Evolutionary conservation across 1,140 invertebrate genomes (phyloP).

Genomic region (Tetramorium simillimum): DNA sequence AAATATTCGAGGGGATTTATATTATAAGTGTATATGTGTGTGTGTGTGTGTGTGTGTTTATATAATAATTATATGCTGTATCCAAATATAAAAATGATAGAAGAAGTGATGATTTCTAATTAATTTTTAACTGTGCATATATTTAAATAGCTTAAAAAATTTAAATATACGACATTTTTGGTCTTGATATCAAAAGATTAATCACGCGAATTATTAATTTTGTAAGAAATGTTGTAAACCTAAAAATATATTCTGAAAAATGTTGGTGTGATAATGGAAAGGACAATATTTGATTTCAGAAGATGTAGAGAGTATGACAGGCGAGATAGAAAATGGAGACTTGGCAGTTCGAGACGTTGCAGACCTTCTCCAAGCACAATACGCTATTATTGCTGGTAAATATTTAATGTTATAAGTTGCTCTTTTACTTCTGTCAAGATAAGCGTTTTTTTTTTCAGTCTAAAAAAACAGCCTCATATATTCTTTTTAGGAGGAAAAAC

Average conservation of each 20-base stretch:
- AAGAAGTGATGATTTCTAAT: background rate
- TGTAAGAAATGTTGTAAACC: background rate
- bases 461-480: background rate
- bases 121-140: background rate
- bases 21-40: background rate
- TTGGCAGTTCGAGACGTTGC: conserved; percentile 92
- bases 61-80: background rate
- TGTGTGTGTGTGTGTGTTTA: background rate
- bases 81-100: conserved; percentile 6
- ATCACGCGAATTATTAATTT: background rate
- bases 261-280: conserved; percentile 4
- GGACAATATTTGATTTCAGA: conserved; percentile 76
- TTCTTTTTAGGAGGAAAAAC: conserved; percentile 92
- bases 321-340: conserved; percentile 84
- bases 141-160: background rate
- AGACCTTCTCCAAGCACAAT: conserved; percentile 93
- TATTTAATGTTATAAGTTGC: conserved; percentile 6
- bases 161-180: background rate
- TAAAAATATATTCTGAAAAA: conserved; percentile 13
- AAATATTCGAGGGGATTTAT: background rate
- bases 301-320: conserved; percentile 85
- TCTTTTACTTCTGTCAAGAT: background rate
- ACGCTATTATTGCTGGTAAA: conserved; percentile 94
- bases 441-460: background rate
- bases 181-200: background rate